Conservation (phyloP, 2,888 invertebrate species). For the Lapara coniferarum region DNA sequence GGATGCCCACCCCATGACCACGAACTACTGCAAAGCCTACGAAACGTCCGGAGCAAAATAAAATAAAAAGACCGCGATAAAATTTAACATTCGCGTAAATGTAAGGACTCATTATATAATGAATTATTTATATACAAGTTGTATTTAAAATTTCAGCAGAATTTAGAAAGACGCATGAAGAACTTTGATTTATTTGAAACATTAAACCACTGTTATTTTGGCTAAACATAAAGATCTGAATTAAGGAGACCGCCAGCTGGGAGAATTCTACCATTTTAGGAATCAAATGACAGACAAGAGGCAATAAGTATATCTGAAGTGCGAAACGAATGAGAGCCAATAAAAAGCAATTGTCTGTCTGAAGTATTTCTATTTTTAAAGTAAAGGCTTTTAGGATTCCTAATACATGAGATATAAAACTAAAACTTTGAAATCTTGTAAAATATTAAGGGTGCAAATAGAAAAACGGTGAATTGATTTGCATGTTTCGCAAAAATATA, state of each 20-base stretch:
- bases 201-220: neutral
- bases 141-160: neutral
- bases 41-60: too few species aligned
- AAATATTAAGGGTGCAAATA: too few species aligned
- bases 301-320: neutral
- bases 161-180: too few species aligned
- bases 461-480: too few species aligned
- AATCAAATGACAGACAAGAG: neutral
- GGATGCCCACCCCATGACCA: too few species aligned
- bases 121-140: neutral
- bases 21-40: too few species aligned
- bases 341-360: neutral
- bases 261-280: neutral
- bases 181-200: neutral
- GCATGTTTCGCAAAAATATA: too few species aligned
- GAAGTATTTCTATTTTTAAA: neutral
- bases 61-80: too few species aligned
- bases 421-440: neutral
- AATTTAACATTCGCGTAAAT: too few species aligned
- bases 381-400: neutral
- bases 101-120: neutral
- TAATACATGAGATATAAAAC: neutral
- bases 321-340: slow-evolving; percentile 1
- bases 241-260: too few species aligned
- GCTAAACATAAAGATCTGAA: too few species aligned